Evolutionary conservation across 2,888 invertebrate genomes (phyloP).

Genomic region (Agonopterix arenella): DNA sequence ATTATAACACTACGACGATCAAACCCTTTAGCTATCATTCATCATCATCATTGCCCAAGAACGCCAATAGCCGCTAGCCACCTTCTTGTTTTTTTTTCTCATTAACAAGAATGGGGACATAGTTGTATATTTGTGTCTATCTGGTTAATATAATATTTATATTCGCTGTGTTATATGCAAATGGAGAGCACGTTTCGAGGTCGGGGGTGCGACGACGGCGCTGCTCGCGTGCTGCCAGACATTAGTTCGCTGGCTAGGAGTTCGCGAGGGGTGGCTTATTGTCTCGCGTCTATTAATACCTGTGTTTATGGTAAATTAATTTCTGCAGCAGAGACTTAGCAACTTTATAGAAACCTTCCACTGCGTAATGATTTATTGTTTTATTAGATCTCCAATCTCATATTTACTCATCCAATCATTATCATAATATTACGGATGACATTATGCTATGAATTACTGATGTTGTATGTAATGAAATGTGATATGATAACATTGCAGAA

Average conservation of each 20-base stretch:
- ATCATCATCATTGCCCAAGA: no score
- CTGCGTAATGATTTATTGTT: no score
- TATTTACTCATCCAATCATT: no score
- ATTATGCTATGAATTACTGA: background rate
- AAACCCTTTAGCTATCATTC: no score
- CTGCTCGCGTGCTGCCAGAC: slow-evolving; percentile 57
- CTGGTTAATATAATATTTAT: slow-evolving; percentile 10
- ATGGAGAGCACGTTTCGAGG: slow-evolving; percentile 45
- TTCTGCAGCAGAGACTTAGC: slow-evolving; percentile 37
- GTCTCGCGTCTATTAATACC: slow-evolving; percentile 70
- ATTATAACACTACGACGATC: no score
- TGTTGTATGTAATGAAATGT: no score
- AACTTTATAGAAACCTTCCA: background rate
- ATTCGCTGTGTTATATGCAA: slow-evolving; percentile 42
- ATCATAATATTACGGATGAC: background rate
- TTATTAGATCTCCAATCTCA: no score
- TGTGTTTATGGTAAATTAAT: slow-evolving; percentile 64
- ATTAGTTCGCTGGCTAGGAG: slow-evolving; percentile 56
- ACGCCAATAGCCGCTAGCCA: no score
- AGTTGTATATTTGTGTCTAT: background rate
- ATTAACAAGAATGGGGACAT: background rate
- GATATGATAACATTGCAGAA: background rate
- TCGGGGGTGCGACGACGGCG: slow-evolving; percentile 38
- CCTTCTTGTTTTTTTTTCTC: background rate
- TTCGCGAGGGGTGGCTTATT: slow-evolving; percentile 64